These are phyloP conservation scores for Benthosema pterotum DNA, from an alignment of 2,797 vertebrate genomes.

Conservation along the genomic window DNA sequence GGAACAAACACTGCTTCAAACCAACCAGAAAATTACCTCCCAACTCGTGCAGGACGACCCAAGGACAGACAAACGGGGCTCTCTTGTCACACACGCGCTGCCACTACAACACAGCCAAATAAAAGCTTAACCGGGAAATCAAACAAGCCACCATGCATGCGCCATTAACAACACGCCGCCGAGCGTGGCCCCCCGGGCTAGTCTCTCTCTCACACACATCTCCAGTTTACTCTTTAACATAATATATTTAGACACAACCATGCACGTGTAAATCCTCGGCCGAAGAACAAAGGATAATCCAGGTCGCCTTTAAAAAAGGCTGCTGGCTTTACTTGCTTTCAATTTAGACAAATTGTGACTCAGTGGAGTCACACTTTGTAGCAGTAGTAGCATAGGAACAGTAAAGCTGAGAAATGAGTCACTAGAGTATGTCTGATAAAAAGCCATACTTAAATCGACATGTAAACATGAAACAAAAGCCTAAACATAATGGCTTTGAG, in stretches of 20 bases:
- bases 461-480: too few relatives aligned
- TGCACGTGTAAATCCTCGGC: not conserved
- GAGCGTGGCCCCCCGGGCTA: constrained; percentile 13
- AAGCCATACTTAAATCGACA: too few relatives aligned
- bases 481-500: too few relatives aligned
- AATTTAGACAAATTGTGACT: too few relatives aligned
- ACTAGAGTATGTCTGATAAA: too few relatives aligned
- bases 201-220: too few relatives aligned
- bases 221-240: constrained; percentile 16
- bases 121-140: constrained; percentile 60
- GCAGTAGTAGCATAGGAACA: too few relatives aligned
- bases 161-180: constrained; percentile 55
- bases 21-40: constrained; percentile 87
- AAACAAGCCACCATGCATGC: constrained; percentile 60
- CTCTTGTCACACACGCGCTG: constrained; percentile 70
- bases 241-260: constrained; percentile 6
- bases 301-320: too few relatives aligned
- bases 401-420: too few relatives aligned
- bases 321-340: too few relatives aligned
- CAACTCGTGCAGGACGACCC: constrained; percentile 77
- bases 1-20: constrained; percentile 82
- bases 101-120: constrained; percentile 52
- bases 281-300: not conserved
- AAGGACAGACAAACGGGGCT: constrained; percentile 74
- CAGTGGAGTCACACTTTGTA: too few relatives aligned